These are phyloP conservation scores for Trissolcus brochymenae DNA, from an alignment of 2,888 invertebrate genomes.

Conservation along the genomic window DNA sequence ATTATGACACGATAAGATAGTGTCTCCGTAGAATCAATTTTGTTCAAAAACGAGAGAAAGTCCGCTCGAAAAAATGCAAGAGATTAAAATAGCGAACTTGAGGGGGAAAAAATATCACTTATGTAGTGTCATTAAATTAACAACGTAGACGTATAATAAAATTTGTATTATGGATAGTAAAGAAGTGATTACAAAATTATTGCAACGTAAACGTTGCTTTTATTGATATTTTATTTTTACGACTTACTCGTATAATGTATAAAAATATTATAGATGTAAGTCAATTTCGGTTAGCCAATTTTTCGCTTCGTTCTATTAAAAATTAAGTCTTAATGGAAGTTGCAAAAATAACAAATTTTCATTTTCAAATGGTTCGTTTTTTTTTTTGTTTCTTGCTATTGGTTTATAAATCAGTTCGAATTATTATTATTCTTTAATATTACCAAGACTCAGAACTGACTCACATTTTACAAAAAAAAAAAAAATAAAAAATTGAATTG, in stretches of 20 bases:
- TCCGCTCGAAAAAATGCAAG: too few species aligned
- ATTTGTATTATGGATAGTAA: constrained; percentile 27
- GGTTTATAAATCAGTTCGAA: neutral
- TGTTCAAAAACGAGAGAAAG: too few species aligned
- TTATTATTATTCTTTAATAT: too few species aligned
- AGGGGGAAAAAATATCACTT: neutral
- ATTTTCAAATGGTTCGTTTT: too few species aligned
- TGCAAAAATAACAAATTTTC: too few species aligned
- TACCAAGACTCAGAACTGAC: too few species aligned
- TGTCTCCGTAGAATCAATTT: constrained; percentile 8
- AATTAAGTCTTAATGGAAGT: too few species aligned
- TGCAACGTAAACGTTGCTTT: constrained; percentile 35
- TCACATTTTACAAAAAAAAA: too few species aligned
- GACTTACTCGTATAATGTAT: constrained; percentile 22
- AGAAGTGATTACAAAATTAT: constrained; percentile 37
- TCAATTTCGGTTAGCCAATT: constrained; percentile 24
- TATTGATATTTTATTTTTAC: constrained; percentile 45
- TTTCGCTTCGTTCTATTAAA: too few species aligned
- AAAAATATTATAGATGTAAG: constrained; percentile 30
- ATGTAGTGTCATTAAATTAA: constrained; percentile 13
- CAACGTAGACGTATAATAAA: constrained; percentile 24
- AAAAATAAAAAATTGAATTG: too few species aligned
- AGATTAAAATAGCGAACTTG: neutral
- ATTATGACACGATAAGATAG: constrained; percentile 48
- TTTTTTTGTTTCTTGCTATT: neutral